phyloP scores from a whole-genome alignment of 2,113 vertebrate species.

The Ctenomys sociabilis region DNA sequence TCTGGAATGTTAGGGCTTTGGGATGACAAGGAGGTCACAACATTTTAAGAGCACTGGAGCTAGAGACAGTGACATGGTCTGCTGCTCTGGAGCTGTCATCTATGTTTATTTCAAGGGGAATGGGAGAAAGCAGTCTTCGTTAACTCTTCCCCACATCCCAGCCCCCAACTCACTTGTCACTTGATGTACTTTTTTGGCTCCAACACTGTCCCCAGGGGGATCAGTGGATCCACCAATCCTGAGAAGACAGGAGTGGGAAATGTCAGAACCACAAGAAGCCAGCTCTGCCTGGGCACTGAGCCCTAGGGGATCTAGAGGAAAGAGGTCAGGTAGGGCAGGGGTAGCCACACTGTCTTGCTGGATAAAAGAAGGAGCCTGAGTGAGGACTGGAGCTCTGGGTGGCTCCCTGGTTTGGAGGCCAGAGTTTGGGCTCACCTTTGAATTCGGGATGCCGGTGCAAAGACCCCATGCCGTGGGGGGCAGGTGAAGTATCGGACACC shows the following conservation, averaged over 20 bases:
- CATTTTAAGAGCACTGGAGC: slow-evolving; percentile 55
- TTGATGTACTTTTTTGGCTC: slow-evolving; percentile 95
- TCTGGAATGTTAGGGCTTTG: background rate
- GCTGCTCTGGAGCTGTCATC: slow-evolving; percentile 45
- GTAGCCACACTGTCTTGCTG: background rate
- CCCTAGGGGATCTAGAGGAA: background rate
- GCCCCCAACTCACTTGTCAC: slow-evolving; percentile 89
- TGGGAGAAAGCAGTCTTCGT: slow-evolving; percentile 15
- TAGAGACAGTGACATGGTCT: slow-evolving; percentile 23
- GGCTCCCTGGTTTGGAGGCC: background rate
- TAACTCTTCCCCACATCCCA: slow-evolving; percentile 70
- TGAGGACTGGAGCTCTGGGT: background rate
- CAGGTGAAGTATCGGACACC: slow-evolving; percentile 95
- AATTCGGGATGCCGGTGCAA: slow-evolving; percentile 94
- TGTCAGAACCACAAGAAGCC: slow-evolving; percentile 25
- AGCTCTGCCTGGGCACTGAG: background rate
- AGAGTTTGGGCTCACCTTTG: slow-evolving; percentile 87
- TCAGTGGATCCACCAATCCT: slow-evolving; percentile 93
- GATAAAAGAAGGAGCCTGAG: background rate
- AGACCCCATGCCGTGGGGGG: slow-evolving; percentile 92
- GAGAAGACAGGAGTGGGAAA: slow-evolving; percentile 37
- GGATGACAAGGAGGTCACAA: slow-evolving; percentile 54
- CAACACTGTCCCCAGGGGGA: slow-evolving; percentile 84
- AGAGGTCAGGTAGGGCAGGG: background rate
- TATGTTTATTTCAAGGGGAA: slow-evolving; percentile 64